phyloP scores from a whole-genome alignment of 2,797 vertebrate genomes.

The Orestias chungarensis region DNA sequence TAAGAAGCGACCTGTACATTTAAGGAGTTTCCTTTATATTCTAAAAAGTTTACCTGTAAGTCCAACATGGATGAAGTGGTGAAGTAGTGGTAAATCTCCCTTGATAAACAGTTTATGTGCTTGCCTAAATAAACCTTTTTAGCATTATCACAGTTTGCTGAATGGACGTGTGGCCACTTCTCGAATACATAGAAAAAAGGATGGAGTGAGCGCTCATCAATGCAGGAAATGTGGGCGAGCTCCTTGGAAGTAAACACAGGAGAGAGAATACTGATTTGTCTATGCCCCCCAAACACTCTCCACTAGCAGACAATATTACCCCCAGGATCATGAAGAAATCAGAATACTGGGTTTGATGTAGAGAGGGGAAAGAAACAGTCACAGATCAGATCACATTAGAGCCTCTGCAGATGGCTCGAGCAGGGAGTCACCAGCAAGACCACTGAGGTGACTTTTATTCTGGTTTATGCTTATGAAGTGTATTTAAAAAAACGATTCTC shows the following conservation, averaged over 20 bases:
- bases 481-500: not conserved
- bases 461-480: not conserved
- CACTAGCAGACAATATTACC: not conserved
- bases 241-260: slow-evolving; percentile 5
- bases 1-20: not conserved
- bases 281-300: not conserved
- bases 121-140: not conserved
- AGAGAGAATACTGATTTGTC: not conserved
- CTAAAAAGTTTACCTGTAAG: not conserved
- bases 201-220: not conserved
- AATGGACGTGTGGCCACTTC: not conserved
- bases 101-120: not conserved
- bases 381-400: not conserved
- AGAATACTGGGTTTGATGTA: not conserved
- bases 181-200: not conserved
- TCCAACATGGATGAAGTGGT: not conserved
- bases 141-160: not conserved
- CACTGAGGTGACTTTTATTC: not conserved
- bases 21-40: not conserved
- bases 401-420: not conserved
- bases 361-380: no score
- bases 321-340: not conserved
- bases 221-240: slow-evolving; percentile 4
- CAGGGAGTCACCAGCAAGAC: not conserved
- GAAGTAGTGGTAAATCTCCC: not conserved